Evolutionary conservation across 2,888 invertebrate species (phyloP), one percentile per base, ranked within the genome.

Genomic region (Prosopocoilus inquinatus): DNA sequence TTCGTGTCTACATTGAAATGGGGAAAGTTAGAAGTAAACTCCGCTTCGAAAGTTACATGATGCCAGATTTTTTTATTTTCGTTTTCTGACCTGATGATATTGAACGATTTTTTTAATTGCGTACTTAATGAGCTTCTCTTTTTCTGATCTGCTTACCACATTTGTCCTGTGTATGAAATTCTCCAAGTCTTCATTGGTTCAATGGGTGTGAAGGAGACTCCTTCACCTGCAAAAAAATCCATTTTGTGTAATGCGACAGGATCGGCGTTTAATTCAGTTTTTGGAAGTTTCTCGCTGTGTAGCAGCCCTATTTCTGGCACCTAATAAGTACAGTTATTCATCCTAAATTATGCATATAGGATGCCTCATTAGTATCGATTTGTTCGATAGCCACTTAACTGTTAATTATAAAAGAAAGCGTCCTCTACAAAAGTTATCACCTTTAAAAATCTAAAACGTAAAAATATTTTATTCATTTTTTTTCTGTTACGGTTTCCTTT

Each of bases 1-100:
- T 91, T 88, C 0, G 83, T 82, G 71, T 91, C 91, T 68, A 85
- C 91, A 67, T 90, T 86, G 72, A 91, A 91, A 70, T 84, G 81
- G 0, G 79, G 79, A 32, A 83, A 78, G 13, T 82, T 80, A 0
- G 87, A 84, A 3, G 71, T 79, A 85, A 87, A 90, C 45, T 81
- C 81, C 0, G 86, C 81, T 50, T 81, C 76, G 69, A 91, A 80
- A 8, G 81, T 80, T 2, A 89, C 85, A 2, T 84, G 71, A 1
- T 57, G 46, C 57, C 57, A 57, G 7, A 12, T 41, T 33, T 50
- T 49, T 11, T 50, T 38, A 1, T 41, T n/a, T n/a, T 44, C 51
- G 4, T 48, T 35, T 32, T 46, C 51, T 45, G 28, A 43, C 54
- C 54, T 54, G 39, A 12, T 16, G 11, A 9, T 3, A 39, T 32